These are phyloP conservation scores for Anastatus disparis DNA, from an alignment of 1,140 invertebrate genomes.

Conservation along the genomic window DNA sequence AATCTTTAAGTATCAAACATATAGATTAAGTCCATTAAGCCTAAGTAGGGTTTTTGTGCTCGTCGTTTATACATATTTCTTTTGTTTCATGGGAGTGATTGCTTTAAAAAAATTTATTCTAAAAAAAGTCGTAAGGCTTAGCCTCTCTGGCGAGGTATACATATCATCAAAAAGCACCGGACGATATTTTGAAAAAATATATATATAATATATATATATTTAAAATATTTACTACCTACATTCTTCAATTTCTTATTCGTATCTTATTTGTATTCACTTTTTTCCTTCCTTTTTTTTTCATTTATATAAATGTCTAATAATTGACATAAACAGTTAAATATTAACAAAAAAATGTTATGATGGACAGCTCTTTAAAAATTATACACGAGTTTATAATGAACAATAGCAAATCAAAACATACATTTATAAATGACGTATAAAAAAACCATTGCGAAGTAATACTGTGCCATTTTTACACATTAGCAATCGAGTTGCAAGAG, in stretches of 20 bases:
- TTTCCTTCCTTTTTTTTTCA: background rate
- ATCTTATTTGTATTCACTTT: too few species aligned
- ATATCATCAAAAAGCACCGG: conserved; percentile 24
- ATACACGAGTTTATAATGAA: too few species aligned
- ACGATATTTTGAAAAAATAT: background rate
- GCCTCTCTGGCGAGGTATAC: conserved; percentile 14
- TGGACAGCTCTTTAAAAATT: too few species aligned
- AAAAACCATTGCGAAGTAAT: conserved; percentile 35
- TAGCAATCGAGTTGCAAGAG: background rate
- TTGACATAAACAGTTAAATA: background rate
- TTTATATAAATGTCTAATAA: background rate
- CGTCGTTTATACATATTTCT: too few species aligned
- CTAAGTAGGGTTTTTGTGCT: conserved; percentile 7
- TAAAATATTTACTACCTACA: background rate
- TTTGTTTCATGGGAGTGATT: conserved; percentile 20
- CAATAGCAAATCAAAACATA: too few species aligned
- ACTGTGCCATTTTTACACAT: conserved; percentile 20
- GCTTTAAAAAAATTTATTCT: conserved; percentile 28
- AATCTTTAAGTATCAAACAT: conserved; percentile 23
- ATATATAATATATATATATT: conserved; percentile 6
- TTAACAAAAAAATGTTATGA: background rate
- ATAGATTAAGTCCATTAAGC: conserved; percentile 22
- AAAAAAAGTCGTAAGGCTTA: conserved; percentile 19
- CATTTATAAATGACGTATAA: conserved; percentile 16
- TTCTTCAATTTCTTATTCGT: background rate